These are phyloP conservation scores for Musca vetustissima DNA, from an alignment of 1,140 invertebrate genomes.

Conservation along the genomic window DNA sequence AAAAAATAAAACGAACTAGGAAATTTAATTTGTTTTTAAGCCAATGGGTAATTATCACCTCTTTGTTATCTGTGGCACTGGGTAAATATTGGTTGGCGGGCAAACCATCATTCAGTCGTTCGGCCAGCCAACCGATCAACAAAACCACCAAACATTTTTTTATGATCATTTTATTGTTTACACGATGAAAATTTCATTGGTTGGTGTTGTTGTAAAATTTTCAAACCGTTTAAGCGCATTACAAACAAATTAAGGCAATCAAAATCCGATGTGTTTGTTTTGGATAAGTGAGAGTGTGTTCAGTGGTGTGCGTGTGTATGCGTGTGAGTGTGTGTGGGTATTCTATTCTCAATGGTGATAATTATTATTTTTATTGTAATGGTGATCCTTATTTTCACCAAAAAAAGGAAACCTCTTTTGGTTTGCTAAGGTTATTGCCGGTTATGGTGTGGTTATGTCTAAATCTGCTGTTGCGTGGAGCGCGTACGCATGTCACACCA, in stretches of 20 bases:
- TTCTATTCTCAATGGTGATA: too few relatives aligned
- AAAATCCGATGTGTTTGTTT: neutral
- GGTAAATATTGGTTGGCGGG: neutral
- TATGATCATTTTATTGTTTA: conserved; percentile 9
- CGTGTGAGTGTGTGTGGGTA: too few relatives aligned
- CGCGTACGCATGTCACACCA: too few relatives aligned
- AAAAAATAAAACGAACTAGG: too few relatives aligned
- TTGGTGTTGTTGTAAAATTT: too few relatives aligned
- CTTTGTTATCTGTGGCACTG: conserved; percentile 28
- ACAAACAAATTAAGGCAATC: conserved; percentile 13
- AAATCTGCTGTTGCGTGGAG: too few relatives aligned
- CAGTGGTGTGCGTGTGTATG: neutral
- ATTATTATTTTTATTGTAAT: too few relatives aligned
- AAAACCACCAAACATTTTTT: neutral
- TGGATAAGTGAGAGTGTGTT: neutral
- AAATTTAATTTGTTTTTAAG: conserved; percentile 14
- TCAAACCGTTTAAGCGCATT: too few relatives aligned
- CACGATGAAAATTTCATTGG: neutral
- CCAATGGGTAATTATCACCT: conserved; percentile 30
- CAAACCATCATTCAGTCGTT: neutral
- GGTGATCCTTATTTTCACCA: too few relatives aligned
- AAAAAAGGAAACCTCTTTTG: too few relatives aligned
- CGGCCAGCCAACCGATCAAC: neutral
- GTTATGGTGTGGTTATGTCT: too few relatives aligned
- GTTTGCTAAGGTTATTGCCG: too few relatives aligned